Evolutionary conservation across 2,888 invertebrate species (phyloP).

Genomic region (Eulithis testata): DNA sequence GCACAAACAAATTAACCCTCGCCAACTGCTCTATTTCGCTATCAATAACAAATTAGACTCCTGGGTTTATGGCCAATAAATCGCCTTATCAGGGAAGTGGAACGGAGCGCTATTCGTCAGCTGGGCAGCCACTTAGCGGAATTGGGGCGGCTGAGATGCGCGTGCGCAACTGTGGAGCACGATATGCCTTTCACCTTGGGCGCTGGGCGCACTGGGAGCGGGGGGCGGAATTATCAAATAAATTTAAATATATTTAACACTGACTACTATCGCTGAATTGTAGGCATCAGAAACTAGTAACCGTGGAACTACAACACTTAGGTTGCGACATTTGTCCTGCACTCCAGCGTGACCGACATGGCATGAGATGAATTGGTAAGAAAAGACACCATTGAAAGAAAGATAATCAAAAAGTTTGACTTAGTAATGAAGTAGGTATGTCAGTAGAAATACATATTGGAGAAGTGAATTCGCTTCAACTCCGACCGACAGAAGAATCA

Average conservation of each 20-base stretch:
- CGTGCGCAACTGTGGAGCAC: conserved; percentile 47
- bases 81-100: conserved; percentile 53
- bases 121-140: conserved; percentile 63
- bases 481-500: conserved; percentile 26
- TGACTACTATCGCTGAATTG: no score
- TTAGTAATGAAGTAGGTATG: no score
- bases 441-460: no score
- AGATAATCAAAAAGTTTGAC: no score
- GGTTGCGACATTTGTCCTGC: no score
- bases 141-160: conserved; percentile 57
- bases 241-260: not conserved
- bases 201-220: conserved; percentile 31
- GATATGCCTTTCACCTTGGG: conserved; percentile 64
- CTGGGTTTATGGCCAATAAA: conserved; percentile 53
- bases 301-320: no score
- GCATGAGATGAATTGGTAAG: no score
- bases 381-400: no score
- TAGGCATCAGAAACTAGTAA: no score
- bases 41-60: conserved; percentile 51
- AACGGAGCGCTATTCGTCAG: conserved; percentile 67
- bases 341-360: no score
- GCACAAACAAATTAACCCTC: conserved; percentile 42
- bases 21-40: conserved; percentile 45
- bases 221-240: conserved; percentile 13
- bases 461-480: conserved; percentile 15